These are phyloP conservation scores for Idaea aversata DNA, from an alignment of 2,888 invertebrate species.

Conservation along the genomic window DNA sequence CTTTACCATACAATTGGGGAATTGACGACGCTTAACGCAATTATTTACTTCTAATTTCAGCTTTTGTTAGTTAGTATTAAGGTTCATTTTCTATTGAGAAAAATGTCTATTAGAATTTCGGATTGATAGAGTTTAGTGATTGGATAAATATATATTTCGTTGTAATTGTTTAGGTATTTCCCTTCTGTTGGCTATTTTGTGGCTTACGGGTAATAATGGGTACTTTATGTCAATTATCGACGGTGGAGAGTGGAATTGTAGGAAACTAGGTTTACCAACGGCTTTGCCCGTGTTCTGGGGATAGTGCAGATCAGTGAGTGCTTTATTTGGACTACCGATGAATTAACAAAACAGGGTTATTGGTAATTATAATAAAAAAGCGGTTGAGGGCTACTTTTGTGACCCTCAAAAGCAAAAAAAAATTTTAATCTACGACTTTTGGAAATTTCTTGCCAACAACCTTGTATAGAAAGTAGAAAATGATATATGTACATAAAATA, in stretches of 20 bases:
- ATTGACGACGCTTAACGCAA: neutral
- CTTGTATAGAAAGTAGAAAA: too few relatives aligned
- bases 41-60: neutral
- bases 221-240: neutral
- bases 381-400: too few relatives aligned
- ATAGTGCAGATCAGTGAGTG: too few relatives aligned
- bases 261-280: neutral
- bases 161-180: neutral
- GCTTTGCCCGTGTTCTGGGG: neutral
- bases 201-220: neutral
- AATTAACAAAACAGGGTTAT: too few relatives aligned
- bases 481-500: too few relatives aligned
- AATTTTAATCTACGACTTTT: too few relatives aligned
- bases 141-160: neutral
- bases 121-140: conserved; percentile 1
- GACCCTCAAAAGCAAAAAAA: too few relatives aligned
- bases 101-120: neutral
- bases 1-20: neutral
- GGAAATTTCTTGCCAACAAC: too few relatives aligned
- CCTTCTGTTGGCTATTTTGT: neutral
- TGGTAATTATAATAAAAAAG: too few relatives aligned
- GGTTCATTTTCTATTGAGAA: neutral
- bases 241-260: neutral
- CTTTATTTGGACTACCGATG: too few relatives aligned
- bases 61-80: neutral